Conservation (phyloP, 2,888 invertebrate species). For the Lissonota sp. region DNA sequence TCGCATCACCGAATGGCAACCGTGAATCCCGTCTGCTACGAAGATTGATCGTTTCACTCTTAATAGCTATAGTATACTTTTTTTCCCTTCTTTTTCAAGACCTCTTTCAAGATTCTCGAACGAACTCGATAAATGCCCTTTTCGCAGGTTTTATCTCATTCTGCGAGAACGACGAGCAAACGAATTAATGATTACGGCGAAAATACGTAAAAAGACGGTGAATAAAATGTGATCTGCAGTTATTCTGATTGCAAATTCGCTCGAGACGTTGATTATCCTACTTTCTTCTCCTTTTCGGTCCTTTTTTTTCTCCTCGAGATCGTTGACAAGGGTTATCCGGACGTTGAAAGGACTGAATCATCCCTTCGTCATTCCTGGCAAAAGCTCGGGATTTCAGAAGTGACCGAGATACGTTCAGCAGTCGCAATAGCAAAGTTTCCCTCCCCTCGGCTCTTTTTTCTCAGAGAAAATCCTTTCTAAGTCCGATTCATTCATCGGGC, state of each 20-base stretch:
- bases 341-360: conserved; percentile 41
- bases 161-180: conserved; percentile 12
- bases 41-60: conserved; percentile 38
- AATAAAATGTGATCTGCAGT: conserved; percentile 35
- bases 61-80: not conserved
- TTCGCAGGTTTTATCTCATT: conserved; percentile 7
- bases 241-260: conserved; percentile 44
- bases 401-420: conserved; percentile 31
- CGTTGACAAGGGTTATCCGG: conserved; percentile 27
- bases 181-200: conserved; percentile 16
- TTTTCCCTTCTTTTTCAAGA: conserved; percentile 12
- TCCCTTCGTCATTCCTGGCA: conserved; percentile 42
- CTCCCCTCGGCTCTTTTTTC: conserved; percentile 32
- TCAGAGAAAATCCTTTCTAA: conserved; percentile 63
- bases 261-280: conserved; percentile 20
- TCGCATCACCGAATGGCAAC: conserved; percentile 1
- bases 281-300: conserved; percentile 23
- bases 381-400: conserved; percentile 40
- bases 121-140: not conserved
- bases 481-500: conserved; percentile 64
- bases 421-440: conserved; percentile 31
- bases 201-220: conserved; percentile 23
- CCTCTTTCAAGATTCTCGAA: conserved; percentile 7
- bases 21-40: conserved; percentile 18
- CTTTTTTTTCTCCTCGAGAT: conserved; percentile 34